phyloP scores from a whole-genome alignment of 2,113 vertebrate genomes.

The Falcunculus frontatus region DNA sequence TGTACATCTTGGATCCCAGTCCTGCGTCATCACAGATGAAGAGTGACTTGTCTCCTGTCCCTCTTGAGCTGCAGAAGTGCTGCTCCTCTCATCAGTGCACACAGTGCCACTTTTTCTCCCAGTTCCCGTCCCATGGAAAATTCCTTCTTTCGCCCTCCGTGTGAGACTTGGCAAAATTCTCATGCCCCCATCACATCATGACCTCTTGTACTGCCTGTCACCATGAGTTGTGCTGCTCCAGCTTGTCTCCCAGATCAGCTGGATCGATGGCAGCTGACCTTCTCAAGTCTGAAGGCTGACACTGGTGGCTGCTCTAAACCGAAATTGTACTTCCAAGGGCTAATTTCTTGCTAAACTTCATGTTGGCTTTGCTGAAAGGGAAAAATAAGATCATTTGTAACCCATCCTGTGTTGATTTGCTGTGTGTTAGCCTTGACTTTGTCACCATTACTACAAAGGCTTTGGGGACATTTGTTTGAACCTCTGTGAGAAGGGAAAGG shows the following conservation, averaged over 20 bases:
- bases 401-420: not conserved
- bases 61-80: not conserved
- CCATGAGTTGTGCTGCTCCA: not conserved
- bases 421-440: not conserved
- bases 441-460: not conserved
- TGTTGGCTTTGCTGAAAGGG: not conserved
- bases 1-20: not conserved
- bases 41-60: not conserved
- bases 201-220: not conserved
- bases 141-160: not conserved
- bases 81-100: not conserved
- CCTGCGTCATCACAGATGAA: not conserved
- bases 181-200: accelerated
- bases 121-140: not conserved
- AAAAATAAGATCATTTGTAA: not conserved
- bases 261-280: not conserved
- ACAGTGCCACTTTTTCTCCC: not conserved
- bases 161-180: not conserved
- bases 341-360: not conserved
- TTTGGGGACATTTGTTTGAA: not conserved
- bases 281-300: not conserved
- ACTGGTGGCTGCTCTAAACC: not conserved
- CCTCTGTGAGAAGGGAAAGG: not conserved
- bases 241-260: not conserved
- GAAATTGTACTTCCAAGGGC: not conserved